phyloP scores from a whole-genome alignment of 2,797 vertebrate genomes.

The Limnodromus scolopaceus region DNA sequence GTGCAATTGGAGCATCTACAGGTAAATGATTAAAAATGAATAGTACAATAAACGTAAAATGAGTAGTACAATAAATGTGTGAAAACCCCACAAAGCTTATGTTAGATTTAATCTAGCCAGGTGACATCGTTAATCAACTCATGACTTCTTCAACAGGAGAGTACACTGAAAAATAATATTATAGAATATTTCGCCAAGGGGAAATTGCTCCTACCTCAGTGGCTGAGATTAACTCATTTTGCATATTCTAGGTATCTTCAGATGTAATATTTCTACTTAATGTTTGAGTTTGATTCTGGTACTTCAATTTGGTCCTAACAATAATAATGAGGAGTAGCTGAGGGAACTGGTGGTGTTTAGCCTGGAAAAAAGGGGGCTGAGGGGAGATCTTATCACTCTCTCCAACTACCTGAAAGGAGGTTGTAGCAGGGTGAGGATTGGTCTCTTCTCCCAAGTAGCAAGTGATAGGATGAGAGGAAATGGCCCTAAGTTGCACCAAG shows the following conservation, averaged over 20 bases:
- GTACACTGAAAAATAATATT: background rate
- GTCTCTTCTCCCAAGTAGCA: no score
- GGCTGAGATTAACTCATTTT: background rate
- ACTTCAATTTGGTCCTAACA: background rate
- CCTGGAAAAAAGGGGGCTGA: background rate
- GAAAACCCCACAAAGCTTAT: background rate
- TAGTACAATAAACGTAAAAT: background rate
- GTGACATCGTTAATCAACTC: background rate
- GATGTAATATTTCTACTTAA: background rate
- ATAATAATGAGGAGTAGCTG: background rate
- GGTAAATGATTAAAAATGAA: slow-evolving; percentile 74
- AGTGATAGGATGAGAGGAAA: background rate
- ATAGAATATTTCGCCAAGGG: background rate
- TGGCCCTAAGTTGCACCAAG: background rate
- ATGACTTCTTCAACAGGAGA: background rate
- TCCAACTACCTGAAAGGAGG: background rate
- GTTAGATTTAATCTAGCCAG: background rate
- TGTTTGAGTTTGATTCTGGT: background rate
- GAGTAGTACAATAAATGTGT: background rate
- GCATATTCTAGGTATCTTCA: background rate
- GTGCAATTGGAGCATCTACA: slow-evolving; percentile 96
- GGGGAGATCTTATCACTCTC: background rate
- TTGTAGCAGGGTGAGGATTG: background rate
- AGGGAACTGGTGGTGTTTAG: background rate
- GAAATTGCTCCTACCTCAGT: background rate